Conservation (phyloP, 2,113 vertebrate species). For the Dipodomys merriami region DNA sequence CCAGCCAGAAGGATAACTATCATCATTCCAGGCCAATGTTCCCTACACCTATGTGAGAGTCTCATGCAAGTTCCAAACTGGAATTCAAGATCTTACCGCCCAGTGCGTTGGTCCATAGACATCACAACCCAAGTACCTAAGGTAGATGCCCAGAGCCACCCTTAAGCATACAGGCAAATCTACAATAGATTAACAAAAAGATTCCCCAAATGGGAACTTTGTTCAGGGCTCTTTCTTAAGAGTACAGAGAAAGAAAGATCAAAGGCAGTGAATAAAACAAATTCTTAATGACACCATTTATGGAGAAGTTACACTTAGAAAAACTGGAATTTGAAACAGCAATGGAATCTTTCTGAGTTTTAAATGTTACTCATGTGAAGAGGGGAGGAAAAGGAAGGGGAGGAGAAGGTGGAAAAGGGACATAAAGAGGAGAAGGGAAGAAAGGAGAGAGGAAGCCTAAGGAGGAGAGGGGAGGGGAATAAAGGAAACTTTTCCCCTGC, state of each 20-base stretch:
- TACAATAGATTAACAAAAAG: not conserved
- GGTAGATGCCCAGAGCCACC: not conserved
- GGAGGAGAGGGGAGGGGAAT: accelerated
- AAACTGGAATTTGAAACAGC: not conserved
- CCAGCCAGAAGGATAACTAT: not conserved
- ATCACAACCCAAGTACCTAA: not conserved
- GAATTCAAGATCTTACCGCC: not conserved
- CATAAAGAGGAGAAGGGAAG: not conserved
- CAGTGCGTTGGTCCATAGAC: not conserved
- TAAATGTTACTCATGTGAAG: not conserved
- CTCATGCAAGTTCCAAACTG: not conserved
- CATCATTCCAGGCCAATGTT: not conserved
- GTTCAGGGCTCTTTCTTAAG: not conserved
- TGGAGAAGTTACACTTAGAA: not conserved
- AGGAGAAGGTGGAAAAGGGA: accelerated
- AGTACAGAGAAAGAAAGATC: not conserved
- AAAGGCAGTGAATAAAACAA: not conserved
- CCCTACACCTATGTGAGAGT: accelerated
- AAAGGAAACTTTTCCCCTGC: not conserved
- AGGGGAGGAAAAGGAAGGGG: not conserved
- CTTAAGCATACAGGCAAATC: too few species aligned
- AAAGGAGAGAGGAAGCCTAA: too few species aligned
- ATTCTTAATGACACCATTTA: not conserved
- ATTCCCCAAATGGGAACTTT: not conserved
- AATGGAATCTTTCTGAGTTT: not conserved